Conservation (phyloP, 2,888 invertebrate species). For the Dilophus febrilis region DNA sequence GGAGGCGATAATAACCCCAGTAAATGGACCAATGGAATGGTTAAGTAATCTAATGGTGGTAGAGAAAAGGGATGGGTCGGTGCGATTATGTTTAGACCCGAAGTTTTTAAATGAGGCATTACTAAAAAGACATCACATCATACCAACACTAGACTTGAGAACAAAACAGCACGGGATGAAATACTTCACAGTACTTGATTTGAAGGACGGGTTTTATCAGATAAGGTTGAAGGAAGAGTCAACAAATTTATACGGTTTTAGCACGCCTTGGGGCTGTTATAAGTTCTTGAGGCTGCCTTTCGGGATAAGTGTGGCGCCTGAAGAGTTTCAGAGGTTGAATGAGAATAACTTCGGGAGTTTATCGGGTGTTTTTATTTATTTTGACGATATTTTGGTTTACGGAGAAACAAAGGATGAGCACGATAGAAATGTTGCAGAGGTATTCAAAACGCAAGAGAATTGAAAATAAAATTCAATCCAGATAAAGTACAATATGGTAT, state of each 20-base stretch:
- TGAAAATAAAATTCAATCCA: conserved; percentile 7
- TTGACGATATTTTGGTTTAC: conserved; percentile 16
- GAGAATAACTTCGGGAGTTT: conserved; percentile 12
- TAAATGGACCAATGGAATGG: conserved; percentile 4
- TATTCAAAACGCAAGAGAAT: conserved; percentile 4
- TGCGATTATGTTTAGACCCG: conserved; percentile 11
- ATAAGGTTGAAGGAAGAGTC: neutral
- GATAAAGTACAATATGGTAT: conserved; percentile 8
- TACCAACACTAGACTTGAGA: conserved; percentile 11
- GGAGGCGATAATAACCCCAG: neutral
- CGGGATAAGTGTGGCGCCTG: conserved; percentile 3
- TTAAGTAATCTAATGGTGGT: conserved; percentile 4
- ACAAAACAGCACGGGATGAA: conserved; percentile 9
- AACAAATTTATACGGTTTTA: conserved; percentile 8
- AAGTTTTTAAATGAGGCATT: conserved; percentile 9
- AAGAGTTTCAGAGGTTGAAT: conserved; percentile 12
- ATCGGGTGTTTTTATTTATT: conserved; percentile 16
- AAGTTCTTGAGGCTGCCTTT: conserved; percentile 6
- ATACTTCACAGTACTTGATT: neutral
- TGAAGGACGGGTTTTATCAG: too few species aligned
- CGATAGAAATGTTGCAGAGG: conserved; percentile 6
- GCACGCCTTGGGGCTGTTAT: conserved; percentile 5
- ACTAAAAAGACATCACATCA: conserved; percentile 6
- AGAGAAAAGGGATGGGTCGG: conserved; percentile 5
- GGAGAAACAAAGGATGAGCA: conserved; percentile 6